Evolutionary conservation across 2,888 invertebrate species (phyloP).

Genomic region (Spodoptera picta): DNA sequence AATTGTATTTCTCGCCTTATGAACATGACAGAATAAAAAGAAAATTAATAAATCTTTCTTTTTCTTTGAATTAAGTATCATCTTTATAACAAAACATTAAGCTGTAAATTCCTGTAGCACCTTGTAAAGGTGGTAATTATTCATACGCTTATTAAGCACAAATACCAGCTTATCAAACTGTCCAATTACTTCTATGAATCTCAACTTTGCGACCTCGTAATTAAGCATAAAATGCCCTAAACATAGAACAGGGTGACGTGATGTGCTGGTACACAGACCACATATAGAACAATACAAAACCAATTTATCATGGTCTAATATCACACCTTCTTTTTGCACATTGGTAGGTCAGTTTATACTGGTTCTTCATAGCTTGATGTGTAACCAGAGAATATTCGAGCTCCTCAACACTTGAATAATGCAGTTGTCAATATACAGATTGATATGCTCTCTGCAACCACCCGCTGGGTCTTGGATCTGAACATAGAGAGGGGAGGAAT

Average conservation of each 20-base stretch:
- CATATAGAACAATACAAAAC: no score
- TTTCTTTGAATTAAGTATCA: no score
- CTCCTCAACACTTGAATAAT: slow-evolving; percentile 59
- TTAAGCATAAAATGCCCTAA: no score
- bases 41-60: no score
- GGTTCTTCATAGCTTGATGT: slow-evolving; percentile 4
- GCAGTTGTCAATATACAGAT: slow-evolving; percentile 62
- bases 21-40: no score
- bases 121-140: neutral
- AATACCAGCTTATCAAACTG: neutral
- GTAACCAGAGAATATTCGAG: neutral
- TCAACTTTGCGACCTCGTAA: no score
- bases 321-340: neutral
- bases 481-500: slow-evolving; percentile 17
- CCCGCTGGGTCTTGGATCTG: slow-evolving; percentile 4
- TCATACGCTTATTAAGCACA: neutral
- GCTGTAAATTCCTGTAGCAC: slow-evolving; percentile 10
- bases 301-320: no score
- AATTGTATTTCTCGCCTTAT: no score
- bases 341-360: slow-evolving; percentile 6
- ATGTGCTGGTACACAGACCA: no score
- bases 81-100: neutral
- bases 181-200: no score
- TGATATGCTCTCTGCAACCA: slow-evolving; percentile 54
- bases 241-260: no score